Base-by-base conservation (phyloP, 2,888 invertebrate species). In the Catocala nupta region DNA sequence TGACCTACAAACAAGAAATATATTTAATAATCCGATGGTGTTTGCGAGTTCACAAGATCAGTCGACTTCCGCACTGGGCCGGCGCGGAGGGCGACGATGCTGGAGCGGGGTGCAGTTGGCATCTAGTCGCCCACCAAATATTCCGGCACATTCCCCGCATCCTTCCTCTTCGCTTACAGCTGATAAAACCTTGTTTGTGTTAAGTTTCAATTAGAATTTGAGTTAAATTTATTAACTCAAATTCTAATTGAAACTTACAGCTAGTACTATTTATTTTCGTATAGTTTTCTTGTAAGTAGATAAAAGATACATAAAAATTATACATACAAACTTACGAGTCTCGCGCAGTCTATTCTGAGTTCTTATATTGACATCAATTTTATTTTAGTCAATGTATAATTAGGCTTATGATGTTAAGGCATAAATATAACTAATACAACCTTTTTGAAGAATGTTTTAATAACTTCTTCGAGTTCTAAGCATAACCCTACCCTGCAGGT, bases 151-250 rank as follows among this genome's bases (percentile, higher is more conserved):
- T 72, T 71, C 68, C 73, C 73, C 65, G 73, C 74, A 83, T 85
- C 83, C 84, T 82, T 83, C 80, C 83, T 76, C 63, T 63, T 68
- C 65, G 62, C 73, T 70, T 81, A 78, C 74, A 77, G 68, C 81
- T 75, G 83, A 85, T 86, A 85, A 82, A 78, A 77, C 77, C 16
- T n/a, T n/a, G n/a, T n/a, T n/a, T n/a, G n/a, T n/a, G n/a, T n/a
- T n/a, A n/a, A n/a, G n/a, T n/a, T n/a, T n/a, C n/a, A n/a, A n/a
- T n/a, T n/a, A n/a, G n/a, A n/a, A n/a, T n/a, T n/a, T n/a, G n/a
- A n/a, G n/a, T n/a, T 48, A 33, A 51, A 59, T 52, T 45, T 47
- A 12, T 45, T 47, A 12, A 45, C 33, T 53, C 12, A 25, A 47
- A 39, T 44, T 53, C 12, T 44, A 36, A 43, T 53, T 53, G 25